Conservation (phyloP, 2,113 vertebrate species). For the Anarrhichthys ocellatus region DNA sequence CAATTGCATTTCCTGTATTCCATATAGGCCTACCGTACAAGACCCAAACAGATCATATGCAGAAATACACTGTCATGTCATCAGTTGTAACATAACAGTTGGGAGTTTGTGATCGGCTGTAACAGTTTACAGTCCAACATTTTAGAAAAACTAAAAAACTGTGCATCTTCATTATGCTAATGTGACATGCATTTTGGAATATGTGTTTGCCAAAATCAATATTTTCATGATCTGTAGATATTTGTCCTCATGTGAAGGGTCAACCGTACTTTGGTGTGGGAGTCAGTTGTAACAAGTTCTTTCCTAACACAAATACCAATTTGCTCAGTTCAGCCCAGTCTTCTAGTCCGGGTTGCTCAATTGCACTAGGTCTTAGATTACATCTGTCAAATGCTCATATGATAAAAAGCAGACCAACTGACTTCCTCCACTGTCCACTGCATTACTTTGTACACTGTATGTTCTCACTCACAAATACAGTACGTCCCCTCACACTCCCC, state of each 20-base stretch:
- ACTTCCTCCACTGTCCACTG: neutral
- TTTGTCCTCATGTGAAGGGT: neutral
- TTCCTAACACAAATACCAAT: neutral
- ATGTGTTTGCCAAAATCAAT: neutral
- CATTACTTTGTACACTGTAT: conserved; percentile 1
- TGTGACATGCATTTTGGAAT: conserved; percentile 1
- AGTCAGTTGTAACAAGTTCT: neutral
- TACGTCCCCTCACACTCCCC: neutral
- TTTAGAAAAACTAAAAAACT: neutral
- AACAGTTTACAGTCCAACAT: neutral
- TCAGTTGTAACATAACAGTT: no score
- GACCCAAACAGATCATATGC: neutral
- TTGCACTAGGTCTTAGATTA: neutral
- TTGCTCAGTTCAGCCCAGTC: neutral
- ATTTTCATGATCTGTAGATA: neutral
- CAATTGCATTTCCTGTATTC: neutral
- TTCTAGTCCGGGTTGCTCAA: neutral
- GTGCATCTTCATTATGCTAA: no score
- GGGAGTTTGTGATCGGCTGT: neutral
- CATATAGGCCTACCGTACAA: neutral
- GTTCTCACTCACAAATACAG: neutral
- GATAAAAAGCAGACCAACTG: neutral
- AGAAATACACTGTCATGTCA: neutral
- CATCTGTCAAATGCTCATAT: conserved; percentile 2
- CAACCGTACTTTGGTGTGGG: neutral